Percentiles rank a stretch among this genome's conserved stretches.
These are phyloP conservation scores for Lycia hirtaria DNA, from an alignment of 2,888 invertebrate species.

Conservation along the genomic window DNA sequence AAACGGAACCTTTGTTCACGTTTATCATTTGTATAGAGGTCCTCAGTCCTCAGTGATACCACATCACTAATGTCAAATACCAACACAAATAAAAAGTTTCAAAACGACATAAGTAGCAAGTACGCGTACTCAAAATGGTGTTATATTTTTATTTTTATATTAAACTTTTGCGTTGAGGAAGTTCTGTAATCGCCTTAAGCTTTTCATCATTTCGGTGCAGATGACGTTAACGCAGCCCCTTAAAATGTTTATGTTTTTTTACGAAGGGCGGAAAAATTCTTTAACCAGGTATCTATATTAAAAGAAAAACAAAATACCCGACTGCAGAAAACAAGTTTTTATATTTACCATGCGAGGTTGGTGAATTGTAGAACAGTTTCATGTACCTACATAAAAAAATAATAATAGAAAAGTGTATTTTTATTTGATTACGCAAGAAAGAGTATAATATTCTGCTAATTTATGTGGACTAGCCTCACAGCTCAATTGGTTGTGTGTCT, in stretches of 20 bases:
- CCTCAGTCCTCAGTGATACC: not conserved
- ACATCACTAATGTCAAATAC: conserved; percentile 40
- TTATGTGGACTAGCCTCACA: too few species aligned
- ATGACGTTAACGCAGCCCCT: conserved; percentile 60
- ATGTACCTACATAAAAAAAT: too few species aligned
- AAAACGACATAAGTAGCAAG: conserved; percentile 52
- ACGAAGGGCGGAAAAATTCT: not conserved
- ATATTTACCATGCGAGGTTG: too few species aligned
- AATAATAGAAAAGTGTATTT: too few species aligned
- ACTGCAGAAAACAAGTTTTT: too few species aligned
- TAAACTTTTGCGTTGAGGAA: conserved; percentile 70
- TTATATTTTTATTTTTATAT: conserved; percentile 81
- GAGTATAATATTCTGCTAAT: too few species aligned
- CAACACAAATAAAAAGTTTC: conserved; percentile 50
- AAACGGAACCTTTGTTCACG: too few species aligned
- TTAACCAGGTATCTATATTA: not conserved
- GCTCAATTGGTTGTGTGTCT: too few species aligned
- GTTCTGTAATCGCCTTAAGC: conserved; percentile 80
- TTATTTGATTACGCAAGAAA: too few species aligned
- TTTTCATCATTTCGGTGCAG: conserved; percentile 76
- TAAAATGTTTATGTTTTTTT: conserved; percentile 3
- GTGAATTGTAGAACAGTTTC: too few species aligned
- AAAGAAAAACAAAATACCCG: too few species aligned
- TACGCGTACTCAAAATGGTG: conserved; percentile 72
- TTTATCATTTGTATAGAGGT: not conserved